Conservation (phyloP, 2,113 vertebrate genomes). For the Phylloscopus trochiloides region DNA sequence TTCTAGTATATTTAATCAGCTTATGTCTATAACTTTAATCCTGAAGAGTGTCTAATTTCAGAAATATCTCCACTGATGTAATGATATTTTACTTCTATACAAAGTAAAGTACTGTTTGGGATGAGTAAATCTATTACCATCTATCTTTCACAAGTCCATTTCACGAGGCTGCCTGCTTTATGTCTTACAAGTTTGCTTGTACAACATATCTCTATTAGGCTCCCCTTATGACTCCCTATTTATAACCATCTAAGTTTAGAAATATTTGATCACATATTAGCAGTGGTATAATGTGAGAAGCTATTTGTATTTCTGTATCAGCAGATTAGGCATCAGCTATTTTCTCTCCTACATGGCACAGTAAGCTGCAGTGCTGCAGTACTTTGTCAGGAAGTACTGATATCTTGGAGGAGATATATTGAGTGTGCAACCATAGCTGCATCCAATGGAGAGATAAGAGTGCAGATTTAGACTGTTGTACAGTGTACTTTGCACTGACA, state of each 20-base stretch:
- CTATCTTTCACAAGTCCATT: background rate
- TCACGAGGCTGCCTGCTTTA: background rate
- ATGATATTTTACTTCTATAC: background rate
- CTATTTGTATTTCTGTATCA: constrained; percentile 32
- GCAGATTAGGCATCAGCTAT: background rate
- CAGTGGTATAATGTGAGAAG: background rate
- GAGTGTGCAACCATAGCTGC: background rate
- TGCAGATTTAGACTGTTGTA: background rate
- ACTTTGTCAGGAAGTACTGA: background rate
- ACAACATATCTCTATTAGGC: background rate
- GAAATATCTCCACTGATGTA: background rate
- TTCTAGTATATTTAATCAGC: background rate
- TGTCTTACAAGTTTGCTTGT: background rate
- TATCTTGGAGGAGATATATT: background rate
- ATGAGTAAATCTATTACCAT: background rate
- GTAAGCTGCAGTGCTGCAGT: background rate
- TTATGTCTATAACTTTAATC: background rate
- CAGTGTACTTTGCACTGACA: background rate
- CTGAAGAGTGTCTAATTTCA: background rate
- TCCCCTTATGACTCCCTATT: background rate
- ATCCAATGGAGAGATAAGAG: background rate
- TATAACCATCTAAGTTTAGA: constrained; percentile 5
- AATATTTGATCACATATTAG: constrained; percentile 46
- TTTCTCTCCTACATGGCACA: background rate
- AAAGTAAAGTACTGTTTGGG: background rate